A percentile compares a stretch with the other conserved stretches of the same genome.
These are phyloP conservation scores for Acronicta psi DNA, from an alignment of 2,888 invertebrate species.

Conservation along the genomic window DNA sequence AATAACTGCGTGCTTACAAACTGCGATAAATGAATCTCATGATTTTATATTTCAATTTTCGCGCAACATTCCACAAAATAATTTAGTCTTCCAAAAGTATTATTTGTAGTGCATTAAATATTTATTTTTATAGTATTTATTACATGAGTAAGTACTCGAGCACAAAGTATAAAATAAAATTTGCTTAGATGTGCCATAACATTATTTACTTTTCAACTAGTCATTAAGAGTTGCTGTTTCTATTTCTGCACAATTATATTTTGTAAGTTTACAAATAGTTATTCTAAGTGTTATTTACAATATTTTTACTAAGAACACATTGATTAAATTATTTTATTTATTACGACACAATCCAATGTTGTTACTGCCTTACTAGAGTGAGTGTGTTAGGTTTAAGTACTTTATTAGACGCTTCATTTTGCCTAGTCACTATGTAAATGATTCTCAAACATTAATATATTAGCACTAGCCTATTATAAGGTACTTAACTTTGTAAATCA, in stretches of 20 bases:
- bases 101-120: constrained; percentile 45
- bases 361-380: constrained; percentile 78
- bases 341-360: constrained; percentile 58
- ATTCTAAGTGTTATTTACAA: constrained; percentile 55
- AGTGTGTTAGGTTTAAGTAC: constrained; percentile 67
- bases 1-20: constrained; percentile 25
- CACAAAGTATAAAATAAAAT: constrained; percentile 44
- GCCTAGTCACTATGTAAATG: constrained; percentile 67
- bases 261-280: constrained; percentile 40
- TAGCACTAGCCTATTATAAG: constrained; percentile 41
- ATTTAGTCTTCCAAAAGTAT: constrained; percentile 60
- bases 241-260: constrained; percentile 54
- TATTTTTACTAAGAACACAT: constrained; percentile 48
- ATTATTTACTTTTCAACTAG: constrained; percentile 47
- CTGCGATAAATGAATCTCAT: constrained; percentile 47
- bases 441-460: constrained; percentile 40
- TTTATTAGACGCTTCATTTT: constrained; percentile 65
- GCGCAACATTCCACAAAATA: constrained; percentile 57
- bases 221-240: constrained; percentile 50
- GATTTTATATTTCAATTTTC: constrained; percentile 35
- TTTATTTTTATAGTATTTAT: constrained; percentile 50
- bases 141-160: constrained; percentile 38
- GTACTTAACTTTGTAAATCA: constrained; percentile 39
- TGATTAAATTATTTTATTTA: constrained; percentile 48
- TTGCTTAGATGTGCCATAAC: constrained; percentile 54